Evolutionary conservation across 1,140 invertebrate species (phyloP).

Genomic region (Contarinia nasturtii): DNA sequence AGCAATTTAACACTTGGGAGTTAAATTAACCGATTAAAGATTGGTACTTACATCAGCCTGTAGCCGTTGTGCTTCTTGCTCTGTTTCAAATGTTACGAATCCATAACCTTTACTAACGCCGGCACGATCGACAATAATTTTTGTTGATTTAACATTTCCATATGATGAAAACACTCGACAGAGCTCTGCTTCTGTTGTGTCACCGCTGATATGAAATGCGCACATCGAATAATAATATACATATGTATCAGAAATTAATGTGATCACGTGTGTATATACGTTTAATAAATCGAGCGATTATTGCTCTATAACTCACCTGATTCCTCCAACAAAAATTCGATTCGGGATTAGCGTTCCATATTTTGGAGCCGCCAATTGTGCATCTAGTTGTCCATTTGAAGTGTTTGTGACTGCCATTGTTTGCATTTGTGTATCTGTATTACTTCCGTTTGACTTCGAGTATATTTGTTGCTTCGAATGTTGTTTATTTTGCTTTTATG

Average conservation of each 20-base stretch:
- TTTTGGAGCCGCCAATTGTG: conserved; percentile 42
- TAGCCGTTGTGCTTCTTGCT: conserved; percentile 66
- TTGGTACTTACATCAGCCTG: conserved; percentile 34
- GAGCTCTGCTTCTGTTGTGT: conserved; percentile 66
- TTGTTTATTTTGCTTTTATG: too few species aligned
- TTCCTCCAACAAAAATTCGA: conserved; percentile 54
- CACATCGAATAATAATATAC: background rate
- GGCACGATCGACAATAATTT: conserved; percentile 84
- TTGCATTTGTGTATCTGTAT: too few species aligned
- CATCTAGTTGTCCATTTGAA: conserved; percentile 15
- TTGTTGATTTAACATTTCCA: conserved; percentile 79
- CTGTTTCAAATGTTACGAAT: conserved; percentile 88
- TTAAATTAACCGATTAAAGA: background rate
- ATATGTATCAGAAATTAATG: conserved; percentile 1
- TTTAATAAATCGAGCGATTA: background rate
- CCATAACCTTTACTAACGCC: conserved; percentile 90
- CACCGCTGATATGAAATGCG: conserved; percentile 34
- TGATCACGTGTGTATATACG: background rate
- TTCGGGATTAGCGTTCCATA: conserved; percentile 74
- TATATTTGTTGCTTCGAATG: too few species aligned
- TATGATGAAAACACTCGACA: conserved; percentile 67
- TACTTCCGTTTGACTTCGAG: too few species aligned
- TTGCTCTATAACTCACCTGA: conserved; percentile 14
- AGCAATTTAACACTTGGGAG: background rate
- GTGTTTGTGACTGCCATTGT: too few species aligned